Base-by-base conservation (phyloP, 64 coral and sea anemone species). In the Pachyseris speciosa region DNA sequence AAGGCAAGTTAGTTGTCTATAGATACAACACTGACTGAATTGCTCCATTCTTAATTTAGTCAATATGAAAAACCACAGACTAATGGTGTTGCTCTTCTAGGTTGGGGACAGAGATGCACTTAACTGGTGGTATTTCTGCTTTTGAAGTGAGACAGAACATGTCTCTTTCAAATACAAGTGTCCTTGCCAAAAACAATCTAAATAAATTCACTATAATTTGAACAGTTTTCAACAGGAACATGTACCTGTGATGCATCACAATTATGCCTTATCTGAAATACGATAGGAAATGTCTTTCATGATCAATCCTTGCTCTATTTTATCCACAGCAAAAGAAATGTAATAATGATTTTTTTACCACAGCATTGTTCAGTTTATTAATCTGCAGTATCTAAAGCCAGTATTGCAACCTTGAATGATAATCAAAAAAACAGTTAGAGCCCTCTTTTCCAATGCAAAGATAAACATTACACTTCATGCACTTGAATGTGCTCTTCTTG, bases 361-460 rank as follows among this genome's bases (percentile, higher is more conserved):
- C 64, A 27, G 27, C 30, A 67, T 32, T 67, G 30, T 67, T 74
- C 40, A 74, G 71, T 41, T 74, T 44, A 26, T 41, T 26, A 43
- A 15, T 42, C 19, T 25, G 13, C 34, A 74, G 19, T 74, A 74
- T 74, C 43, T 74, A 74, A 24, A 44, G 71, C 71, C 71, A 74
- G 74, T 78, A 78, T 51, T 47, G 43, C 36, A 78, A 51, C 50
- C 39, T 78, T 78, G 74, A 51, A 52, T 78, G 74, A 78, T 78
- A 78, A 50, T 78, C 45, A 78, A 26, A 47, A 78, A 50, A 78
- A 78, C 74, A 78, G 47, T 78, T 78, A 49, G 74, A 48, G 43
- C 74, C 74, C 43, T 78, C 74, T 44, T 50, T 78, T 78, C 59
- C 80, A 64, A 84, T 84, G 80, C 60, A 84, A 58, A 84, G 61